Conservation (phyloP, 2,797 vertebrate species). For the Syngnathus rostellatus region DNA sequence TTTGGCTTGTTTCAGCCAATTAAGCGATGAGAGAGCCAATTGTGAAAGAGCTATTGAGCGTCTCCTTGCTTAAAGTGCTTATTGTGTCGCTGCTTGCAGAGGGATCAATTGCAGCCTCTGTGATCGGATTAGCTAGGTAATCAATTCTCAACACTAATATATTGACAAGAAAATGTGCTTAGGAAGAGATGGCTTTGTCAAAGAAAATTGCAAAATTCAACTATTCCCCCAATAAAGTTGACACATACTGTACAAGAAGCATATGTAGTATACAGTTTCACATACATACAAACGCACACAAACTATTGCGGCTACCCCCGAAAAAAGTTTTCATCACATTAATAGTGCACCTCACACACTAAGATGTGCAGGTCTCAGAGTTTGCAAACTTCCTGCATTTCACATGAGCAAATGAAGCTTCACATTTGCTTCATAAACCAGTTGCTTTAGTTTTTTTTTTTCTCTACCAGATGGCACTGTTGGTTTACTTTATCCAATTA, state of each 20-base stretch:
- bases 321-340: conserved; percentile 53
- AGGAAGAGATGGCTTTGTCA: conserved; percentile 56
- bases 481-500: background rate
- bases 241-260: conserved; percentile 3
- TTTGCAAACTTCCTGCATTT: conserved; percentile 31
- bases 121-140: conserved; percentile 93
- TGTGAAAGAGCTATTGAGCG: conserved; percentile 84
- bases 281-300: background rate
- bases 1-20: conserved; percentile 96
- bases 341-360: conserved; percentile 54
- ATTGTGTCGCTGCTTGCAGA: conserved; percentile 77
- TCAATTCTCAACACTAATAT: conserved; percentile 93
- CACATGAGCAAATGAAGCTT: background rate
- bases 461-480: too few relatives aligned
- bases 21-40: conserved; percentile 81
- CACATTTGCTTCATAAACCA: too few relatives aligned
- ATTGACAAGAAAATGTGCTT: conserved; percentile 90
- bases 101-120: conserved; percentile 80
- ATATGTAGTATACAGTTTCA: background rate
- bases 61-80: conserved; percentile 82
- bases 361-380: conserved; percentile 27
- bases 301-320: too few relatives aligned
- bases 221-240: conserved; percentile 22
- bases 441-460: too few relatives aligned
- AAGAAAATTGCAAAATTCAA: conserved; percentile 26